Evolutionary conservation across 2,888 invertebrate genomes (phyloP).

Genomic region (Seira sanloemensis): DNA sequence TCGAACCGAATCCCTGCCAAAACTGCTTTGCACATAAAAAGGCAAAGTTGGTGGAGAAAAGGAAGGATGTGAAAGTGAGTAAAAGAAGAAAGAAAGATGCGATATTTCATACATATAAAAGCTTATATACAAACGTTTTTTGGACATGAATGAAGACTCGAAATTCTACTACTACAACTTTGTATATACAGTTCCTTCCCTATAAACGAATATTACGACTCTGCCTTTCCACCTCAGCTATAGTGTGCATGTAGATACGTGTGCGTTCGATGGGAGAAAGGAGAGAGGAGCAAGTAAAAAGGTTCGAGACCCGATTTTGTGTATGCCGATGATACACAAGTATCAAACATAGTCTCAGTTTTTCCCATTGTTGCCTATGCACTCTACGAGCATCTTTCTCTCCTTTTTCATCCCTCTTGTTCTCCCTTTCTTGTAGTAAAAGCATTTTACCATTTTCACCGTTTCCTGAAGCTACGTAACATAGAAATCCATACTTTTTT

Average conservation of each 20-base stretch:
- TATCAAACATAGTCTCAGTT: constrained; percentile 54
- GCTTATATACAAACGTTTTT: not conserved
- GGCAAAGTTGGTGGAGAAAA: constrained; percentile 38
- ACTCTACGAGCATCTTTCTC: not conserved
- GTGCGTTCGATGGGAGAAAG: no score
- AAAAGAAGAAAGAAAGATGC: constrained; percentile 26
- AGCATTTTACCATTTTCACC: constrained; percentile 45
- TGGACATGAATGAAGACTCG: not conserved
- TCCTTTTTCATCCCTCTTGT: constrained; percentile 35
- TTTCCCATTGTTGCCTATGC: constrained; percentile 48
- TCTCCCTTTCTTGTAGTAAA: constrained; percentile 22
- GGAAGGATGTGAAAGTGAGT: constrained; percentile 54
- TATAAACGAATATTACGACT: constrained; percentile 10
- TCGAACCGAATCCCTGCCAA: constrained; percentile 48
- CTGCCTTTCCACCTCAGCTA: constrained; percentile 2
- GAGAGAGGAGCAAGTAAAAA: constrained; percentile 44
- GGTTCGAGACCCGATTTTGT: constrained; percentile 62
- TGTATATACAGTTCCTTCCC: constrained; percentile 5
- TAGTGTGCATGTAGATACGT: no score
- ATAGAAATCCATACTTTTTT: constrained; percentile 57
- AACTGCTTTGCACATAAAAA: constrained; percentile 2
- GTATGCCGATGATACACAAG: constrained; percentile 53
- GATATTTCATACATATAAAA: constrained; percentile 54
- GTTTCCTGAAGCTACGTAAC: constrained; percentile 42
- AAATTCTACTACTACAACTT: not conserved